These are phyloP conservation scores for Hedychridium roseum DNA, from an alignment of 2,888 invertebrate genomes.

Conservation along the genomic window DNA sequence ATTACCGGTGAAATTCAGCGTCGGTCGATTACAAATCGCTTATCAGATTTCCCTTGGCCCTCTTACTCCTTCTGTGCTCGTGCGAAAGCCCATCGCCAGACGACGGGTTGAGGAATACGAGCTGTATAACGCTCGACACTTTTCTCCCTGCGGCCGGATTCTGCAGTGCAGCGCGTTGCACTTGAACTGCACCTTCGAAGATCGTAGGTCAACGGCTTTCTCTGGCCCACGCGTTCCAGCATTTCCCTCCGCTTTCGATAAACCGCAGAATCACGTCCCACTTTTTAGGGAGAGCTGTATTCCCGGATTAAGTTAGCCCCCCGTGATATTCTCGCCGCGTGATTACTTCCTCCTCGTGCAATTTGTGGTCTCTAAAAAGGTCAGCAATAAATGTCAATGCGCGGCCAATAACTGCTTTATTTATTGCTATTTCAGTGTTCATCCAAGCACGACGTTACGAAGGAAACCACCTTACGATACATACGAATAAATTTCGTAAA, in stretches of 20 bases:
- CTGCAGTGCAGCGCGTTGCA: constrained; percentile 16
- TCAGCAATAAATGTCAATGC: too few species aligned
- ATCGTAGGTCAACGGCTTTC: constrained; percentile 28
- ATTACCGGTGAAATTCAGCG: constrained; percentile 15
- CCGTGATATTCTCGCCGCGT: too few species aligned
- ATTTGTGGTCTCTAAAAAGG: too few species aligned
- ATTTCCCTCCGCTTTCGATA: constrained; percentile 15
- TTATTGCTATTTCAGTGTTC: too few species aligned
- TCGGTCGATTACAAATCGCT: not conserved
- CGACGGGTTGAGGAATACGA: constrained; percentile 27
- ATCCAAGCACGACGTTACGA: too few species aligned
- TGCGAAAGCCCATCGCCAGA: too few species aligned
- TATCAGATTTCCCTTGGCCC: not conserved
- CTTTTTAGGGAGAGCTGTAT: constrained; percentile 23
- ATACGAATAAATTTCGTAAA: too few species aligned
- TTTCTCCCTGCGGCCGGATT: constrained; percentile 6
- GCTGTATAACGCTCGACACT: constrained; percentile 14
- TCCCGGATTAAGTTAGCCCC: too few species aligned
- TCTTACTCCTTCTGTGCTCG: too few species aligned
- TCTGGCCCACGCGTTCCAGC: constrained; percentile 28
- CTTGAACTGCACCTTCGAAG: constrained; percentile 24
- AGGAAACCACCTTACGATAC: too few species aligned
- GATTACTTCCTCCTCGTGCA: too few species aligned
- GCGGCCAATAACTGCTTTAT: too few species aligned
- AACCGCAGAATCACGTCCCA: constrained; percentile 11